Conservation (phyloP, 2,797 vertebrate species). For the Pangasius mekongensis region DNA sequence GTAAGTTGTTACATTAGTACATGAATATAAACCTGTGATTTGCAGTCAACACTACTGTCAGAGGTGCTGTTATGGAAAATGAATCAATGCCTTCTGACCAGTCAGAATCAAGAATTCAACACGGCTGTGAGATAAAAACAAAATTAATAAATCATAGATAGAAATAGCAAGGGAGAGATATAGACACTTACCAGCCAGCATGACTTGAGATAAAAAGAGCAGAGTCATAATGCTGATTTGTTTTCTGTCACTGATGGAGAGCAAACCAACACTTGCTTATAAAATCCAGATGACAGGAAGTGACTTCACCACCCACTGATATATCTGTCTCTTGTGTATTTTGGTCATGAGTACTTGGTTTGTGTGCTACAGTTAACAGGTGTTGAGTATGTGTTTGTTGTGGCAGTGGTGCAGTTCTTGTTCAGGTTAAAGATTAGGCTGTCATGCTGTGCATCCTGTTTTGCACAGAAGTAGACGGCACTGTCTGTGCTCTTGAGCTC, state of each 20-base stretch:
- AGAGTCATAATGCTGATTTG: constrained; percentile 12
- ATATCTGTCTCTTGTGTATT: not conserved
- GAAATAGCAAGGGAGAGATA: not conserved
- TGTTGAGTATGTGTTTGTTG: constrained; percentile 14
- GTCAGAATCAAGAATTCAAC: not conserved
- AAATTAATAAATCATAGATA: not conserved
- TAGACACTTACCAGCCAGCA: constrained; percentile 23
- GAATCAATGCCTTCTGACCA: not conserved
- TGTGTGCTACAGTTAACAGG: constrained; percentile 17
- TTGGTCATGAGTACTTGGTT: not conserved
- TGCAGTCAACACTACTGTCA: not conserved
- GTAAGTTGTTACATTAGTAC: not conserved
- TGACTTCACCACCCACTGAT: not conserved
- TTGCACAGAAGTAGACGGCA: constrained; percentile 59
- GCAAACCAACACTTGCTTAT: not conserved
- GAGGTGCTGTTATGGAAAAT: not conserved
- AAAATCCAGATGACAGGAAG: constrained; percentile 23
- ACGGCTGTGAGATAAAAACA: not conserved
- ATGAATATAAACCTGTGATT: not conserved
- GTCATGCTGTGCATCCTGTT: constrained; percentile 55
- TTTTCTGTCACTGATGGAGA: not conserved
- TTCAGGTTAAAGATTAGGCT: constrained; percentile 23
- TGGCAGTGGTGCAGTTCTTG: constrained; percentile 52
- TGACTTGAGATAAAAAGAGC: not conserved
- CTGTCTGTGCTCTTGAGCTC: constrained; percentile 22